These are phyloP conservation scores for Ricordea florida DNA, from an alignment of 92 coral and sea anemone species.

Conservation along the genomic window DNA sequence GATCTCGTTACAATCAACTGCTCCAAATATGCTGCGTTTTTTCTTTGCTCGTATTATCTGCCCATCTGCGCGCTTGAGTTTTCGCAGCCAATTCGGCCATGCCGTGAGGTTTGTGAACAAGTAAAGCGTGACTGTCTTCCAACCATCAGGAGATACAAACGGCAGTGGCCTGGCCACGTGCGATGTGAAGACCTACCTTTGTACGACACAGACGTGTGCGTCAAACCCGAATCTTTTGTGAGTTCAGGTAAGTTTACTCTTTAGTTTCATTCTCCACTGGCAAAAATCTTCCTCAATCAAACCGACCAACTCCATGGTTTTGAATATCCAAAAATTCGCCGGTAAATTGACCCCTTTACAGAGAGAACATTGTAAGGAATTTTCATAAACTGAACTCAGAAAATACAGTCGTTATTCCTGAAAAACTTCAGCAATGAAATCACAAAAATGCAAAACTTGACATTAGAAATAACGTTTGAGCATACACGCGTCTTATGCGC, in stretches of 20 bases:
- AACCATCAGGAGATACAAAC: conserved; percentile 30
- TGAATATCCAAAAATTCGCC: no score
- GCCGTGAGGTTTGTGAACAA: conserved; percentile 71
- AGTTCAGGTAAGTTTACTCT: conserved; percentile 32
- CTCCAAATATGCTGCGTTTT: conserved; percentile 69
- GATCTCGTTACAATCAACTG: conserved; percentile 66
- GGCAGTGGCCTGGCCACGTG: conserved; percentile 62
- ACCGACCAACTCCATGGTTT: no score
- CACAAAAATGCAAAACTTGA: no score
- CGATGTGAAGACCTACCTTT: conserved; percentile 70
- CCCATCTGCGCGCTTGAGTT: conserved; percentile 74
- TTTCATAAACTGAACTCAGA: no score
- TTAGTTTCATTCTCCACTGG: background rate
- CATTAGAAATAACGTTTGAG: no score
- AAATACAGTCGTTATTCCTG: no score
- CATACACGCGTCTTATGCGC: no score
- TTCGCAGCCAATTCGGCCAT: conserved; percentile 74
- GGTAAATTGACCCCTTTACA: no score
- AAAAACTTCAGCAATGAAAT: no score
- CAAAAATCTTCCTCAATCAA: no score
- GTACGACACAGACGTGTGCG: conserved; percentile 71
- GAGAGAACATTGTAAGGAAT: no score
- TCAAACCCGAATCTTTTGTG: conserved; percentile 65
- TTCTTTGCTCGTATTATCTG: conserved; percentile 73
- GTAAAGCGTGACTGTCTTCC: conserved; percentile 74